Base-by-base conservation (phyloP, 2,113 vertebrate genomes). In the Eubucco bourcierii region DNA sequence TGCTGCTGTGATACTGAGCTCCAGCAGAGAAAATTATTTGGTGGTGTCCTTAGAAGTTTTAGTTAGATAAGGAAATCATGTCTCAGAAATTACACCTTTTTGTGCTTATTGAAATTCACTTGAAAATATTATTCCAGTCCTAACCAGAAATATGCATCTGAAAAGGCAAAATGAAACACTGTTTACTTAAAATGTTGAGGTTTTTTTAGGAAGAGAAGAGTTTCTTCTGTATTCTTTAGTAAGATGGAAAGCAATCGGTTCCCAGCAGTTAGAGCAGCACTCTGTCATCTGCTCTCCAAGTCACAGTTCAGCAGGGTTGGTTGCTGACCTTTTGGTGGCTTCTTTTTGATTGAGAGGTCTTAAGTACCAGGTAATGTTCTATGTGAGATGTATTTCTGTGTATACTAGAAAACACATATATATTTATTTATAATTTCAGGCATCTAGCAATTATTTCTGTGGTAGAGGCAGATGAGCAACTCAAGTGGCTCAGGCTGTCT, bases 41-140 rank as follows among this genome's bases (percentile, higher is more conserved):
- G 84, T 79, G 67, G 23, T 93, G 44, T 83, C 58, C 83, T 88
- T 81, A 83, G 77, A 94, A 78, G 77, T 94, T 86, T 53, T 44
- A 88, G 61, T 88, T 78, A 61, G 76, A 74, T 88, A 83, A 91
- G 60, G 85, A 59, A 78, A 80, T 61, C 1, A 46, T 64, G 41
- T 78, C 21, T 74, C 21, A 34, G 65, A 96, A 94, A 72, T 41
- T 10, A 29, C 1, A 63, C 11, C 68, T 72, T 88, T 88, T 83
- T 77, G 0, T 64, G 41, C 9, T 80, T 95, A 58, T 68, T 0
- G 0, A 76, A 63, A 63, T 71, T 13, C 5, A 12, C 76, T 59
- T 70, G 39, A 67, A 85, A 76, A 41, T 70, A 66, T 4, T 37
- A 50, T 9, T 76, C 33, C 34, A 0, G 28, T 79, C 8, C 31